Evolutionary conservation across 1,140 invertebrate species (phyloP), one percentile per base, ranked within the genome.

Genomic region (Dendrolimus kikuchii): DNA sequence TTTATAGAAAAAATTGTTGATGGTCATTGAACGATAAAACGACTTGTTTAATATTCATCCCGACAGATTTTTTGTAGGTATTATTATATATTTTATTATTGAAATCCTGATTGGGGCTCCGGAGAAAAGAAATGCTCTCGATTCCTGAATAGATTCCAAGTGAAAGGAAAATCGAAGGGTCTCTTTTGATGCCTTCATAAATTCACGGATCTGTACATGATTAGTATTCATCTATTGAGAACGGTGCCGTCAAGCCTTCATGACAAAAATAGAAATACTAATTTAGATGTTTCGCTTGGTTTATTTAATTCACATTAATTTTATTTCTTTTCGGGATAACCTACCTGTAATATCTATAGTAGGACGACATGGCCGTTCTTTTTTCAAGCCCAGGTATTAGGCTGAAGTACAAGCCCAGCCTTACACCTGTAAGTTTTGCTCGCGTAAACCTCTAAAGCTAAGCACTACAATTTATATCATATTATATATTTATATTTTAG

Each of bases 151-250:
- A 68, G 70, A 75, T 68, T 74, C 64, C 56, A 59, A 56, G 64
- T 79, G 68, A 79, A 78, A 71, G 70, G 74, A 71, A 79, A 79
- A 79, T 76, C 71, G 68, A 77, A 70, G 66, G 75, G 70, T 78
- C 71, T 64, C 60, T 64, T 71, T 71, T 70, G 66, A 67, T 62
- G 60, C 62, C 55, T 66, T 68, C 56, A 70, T 74, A 73, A 74
- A 71, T 77, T 73, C 67, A 62, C 64, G 62, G 66, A 72, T 68
- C 59, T 68, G 60, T 65, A 64, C 59, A 71, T 68, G 64, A 74
- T 72, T 74, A 65, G 54, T 74, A 68, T 66, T 66, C 64, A 68
- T 69, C 61, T 60, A 66, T 23, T 23, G 23, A 23, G 23, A 23
- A 23, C 23, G 23, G 23, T 23, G 23, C 23, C 23, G 23, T 23